Percentiles rank a stretch among this genome's conserved stretches.
Conservation (phyloP, 2,888 invertebrate genomes). For the Lycocerus yunnanus region DNA sequence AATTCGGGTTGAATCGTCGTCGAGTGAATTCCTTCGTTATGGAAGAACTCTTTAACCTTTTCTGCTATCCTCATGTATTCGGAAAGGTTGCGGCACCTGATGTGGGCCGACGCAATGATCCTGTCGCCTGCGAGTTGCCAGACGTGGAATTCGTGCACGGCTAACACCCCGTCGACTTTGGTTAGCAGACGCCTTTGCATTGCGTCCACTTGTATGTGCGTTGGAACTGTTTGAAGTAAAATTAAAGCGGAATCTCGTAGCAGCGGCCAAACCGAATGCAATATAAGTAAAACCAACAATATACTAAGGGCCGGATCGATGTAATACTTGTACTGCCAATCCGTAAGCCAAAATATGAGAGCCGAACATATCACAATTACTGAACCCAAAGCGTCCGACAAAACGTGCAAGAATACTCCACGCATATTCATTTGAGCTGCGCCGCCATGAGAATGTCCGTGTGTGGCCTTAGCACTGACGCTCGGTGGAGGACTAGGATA, state of each 20-base stretch:
- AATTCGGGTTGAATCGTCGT: slow-evolving; percentile 99
- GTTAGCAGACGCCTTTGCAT: slow-evolving; percentile 85
- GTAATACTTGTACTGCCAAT: slow-evolving; percentile 82
- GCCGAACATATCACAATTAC: slow-evolving; percentile 90
- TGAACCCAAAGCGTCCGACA: slow-evolving; percentile 96
- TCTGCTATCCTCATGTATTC: slow-evolving; percentile 98
- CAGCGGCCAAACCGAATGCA: slow-evolving; percentile 90
- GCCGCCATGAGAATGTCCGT: slow-evolving; percentile 48
- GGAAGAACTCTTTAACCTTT: slow-evolving; percentile 96
- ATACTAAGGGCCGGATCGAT: slow-evolving; percentile 95
- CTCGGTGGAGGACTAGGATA: slow-evolving; percentile 58
- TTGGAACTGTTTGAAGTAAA: slow-evolving; percentile 96
- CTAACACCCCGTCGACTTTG: slow-evolving; percentile 92
- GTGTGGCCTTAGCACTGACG: slow-evolving; percentile 8
- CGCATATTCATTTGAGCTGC: slow-evolving; percentile 96
- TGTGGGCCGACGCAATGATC: slow-evolving; percentile 96
- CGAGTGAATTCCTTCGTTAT: slow-evolving; percentile 97
- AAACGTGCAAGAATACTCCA: slow-evolving; percentile 97
- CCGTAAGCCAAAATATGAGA: slow-evolving; percentile 70
- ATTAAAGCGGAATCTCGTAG: slow-evolving; percentile 93
- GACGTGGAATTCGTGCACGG: slow-evolving; percentile 97
- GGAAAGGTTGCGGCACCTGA: slow-evolving; percentile 89
- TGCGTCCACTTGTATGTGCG: slow-evolving; percentile 93
- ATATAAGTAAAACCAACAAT: slow-evolving; percentile 82
- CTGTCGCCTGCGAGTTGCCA: slow-evolving; percentile 98